Base-by-base conservation (phyloP, 2,888 invertebrate genomes). In the Tinea pellionella region DNA sequence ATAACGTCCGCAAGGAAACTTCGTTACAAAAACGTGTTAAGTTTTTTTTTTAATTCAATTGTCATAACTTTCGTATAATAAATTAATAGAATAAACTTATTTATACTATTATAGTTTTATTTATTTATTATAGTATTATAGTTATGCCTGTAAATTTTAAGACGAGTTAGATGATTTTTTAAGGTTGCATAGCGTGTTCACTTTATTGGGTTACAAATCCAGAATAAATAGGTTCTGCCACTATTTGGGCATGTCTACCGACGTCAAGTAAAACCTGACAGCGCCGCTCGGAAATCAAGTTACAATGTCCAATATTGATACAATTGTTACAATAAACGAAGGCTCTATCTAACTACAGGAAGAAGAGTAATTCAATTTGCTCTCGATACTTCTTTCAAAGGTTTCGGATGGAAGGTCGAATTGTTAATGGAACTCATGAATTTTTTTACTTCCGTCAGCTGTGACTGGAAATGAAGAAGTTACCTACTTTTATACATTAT, bases 271-370 rank as follows among this genome's bases (percentile, higher is more conserved):
- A 67, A 69, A 69, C 69, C 71, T 74, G 77, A 75, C 75, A 71
- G 68, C 65, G 72, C 65, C 68, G 69, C 72, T 68, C 70, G 68
- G 69, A 78, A 80, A 80, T 79, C 73, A 73, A 78, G 74, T 82
- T 83, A 80, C 74, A 72, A 73, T 73, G 73, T 75, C 77, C 81
- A 80, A 82, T 83, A 80, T 81, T 80, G 80, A 81, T 80, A 80
- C 77, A 80, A 80, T 80, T 78, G 77, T 77, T 72, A 74, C 73
- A 78, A 78, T 78, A 72, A 79, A 76, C 71, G 74, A 75, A 75
- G 32, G 57, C 16, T 29, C 55, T 2, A 55, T 55, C 55, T 55
- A 55, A 55, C 55, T 55, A 57, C 66, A 67, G 70, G 71, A 70
- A 70, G 71, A 68, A 63, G 69, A 68, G 72, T 78, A 77, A 79